A percentile compares a stretch with the other conserved stretches of the same genome.
Conservation (phyloP, 1,140 invertebrate species). For the Drosophila ananassae region DNA sequence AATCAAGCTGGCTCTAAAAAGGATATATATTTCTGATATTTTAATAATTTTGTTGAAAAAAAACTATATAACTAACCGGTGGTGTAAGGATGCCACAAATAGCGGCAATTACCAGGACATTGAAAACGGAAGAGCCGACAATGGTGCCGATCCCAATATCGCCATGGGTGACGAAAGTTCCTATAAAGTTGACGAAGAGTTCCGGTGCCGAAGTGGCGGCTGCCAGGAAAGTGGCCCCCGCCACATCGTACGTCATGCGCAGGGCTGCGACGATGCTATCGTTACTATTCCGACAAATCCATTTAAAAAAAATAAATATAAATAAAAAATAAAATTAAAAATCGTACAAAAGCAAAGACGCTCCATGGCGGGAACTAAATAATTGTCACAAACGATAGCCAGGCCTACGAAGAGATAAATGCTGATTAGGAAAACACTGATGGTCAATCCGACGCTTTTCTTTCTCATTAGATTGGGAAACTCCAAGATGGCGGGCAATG, state of each 20-base stretch:
- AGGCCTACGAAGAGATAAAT: slow-evolving; percentile 92
- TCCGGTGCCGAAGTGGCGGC: slow-evolving; percentile 96
- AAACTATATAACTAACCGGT: slow-evolving; percentile 14
- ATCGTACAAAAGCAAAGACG: slow-evolving; percentile 91
- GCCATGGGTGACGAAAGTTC: slow-evolving; percentile 93
- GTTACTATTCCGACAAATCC: not conserved
- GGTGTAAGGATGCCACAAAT: slow-evolving; percentile 90
- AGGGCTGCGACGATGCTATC: slow-evolving; percentile 85
- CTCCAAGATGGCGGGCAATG: slow-evolving; percentile 89
- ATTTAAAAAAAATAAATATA: not conserved
- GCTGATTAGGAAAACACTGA: slow-evolving; percentile 89
- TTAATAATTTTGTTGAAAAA: not conserved
- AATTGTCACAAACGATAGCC: slow-evolving; percentile 93
- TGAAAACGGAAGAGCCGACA: slow-evolving; percentile 96
- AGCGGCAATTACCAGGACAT: slow-evolving; percentile 95
- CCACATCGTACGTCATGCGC: slow-evolving; percentile 91
- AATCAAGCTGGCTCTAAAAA: slow-evolving; percentile 74
- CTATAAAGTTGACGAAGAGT: slow-evolving; percentile 95
- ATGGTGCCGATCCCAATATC: slow-evolving; percentile 95
- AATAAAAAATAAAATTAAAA: not conserved
- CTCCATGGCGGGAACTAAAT: slow-evolving; percentile 94
- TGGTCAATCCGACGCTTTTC: slow-evolving; percentile 88
- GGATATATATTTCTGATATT: not conserved
- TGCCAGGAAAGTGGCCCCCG: slow-evolving; percentile 96
- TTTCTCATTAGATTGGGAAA: slow-evolving; percentile 91